Evolutionary conservation across 2,113 vertebrate genomes (phyloP).

Genomic region (Okapia johnstoni): DNA sequence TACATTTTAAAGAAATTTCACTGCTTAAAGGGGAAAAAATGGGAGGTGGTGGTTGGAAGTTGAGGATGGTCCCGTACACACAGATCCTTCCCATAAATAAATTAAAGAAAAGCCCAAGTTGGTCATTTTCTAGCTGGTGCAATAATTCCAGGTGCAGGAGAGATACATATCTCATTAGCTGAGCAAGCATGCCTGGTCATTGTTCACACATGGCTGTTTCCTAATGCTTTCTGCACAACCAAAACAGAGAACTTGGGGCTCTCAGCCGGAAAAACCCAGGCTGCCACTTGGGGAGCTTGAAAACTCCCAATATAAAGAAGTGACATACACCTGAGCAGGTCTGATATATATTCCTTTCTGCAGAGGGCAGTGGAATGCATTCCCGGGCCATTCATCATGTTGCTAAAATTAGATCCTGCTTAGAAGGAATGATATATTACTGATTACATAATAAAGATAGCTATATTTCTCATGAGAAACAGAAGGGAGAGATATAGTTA

Average conservation of each 20-base stretch:
- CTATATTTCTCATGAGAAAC: conserved; percentile 74
- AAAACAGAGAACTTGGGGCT: not conserved
- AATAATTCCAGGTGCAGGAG: not conserved
- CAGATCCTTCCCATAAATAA: not conserved
- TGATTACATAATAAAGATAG: conserved; percentile 79
- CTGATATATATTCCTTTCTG: conserved; percentile 65
- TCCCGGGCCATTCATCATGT: conserved; percentile 63
- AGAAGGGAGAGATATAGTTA: conserved; percentile 72
- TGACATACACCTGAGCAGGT: conserved; percentile 69
- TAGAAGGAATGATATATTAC: conserved; percentile 74
- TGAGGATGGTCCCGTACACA: not conserved
- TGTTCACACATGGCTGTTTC: not conserved
- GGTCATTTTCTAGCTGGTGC: not conserved
- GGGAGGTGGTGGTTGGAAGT: not conserved
- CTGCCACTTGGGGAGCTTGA: not conserved
- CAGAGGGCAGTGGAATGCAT: conserved; percentile 50
- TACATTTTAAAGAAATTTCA: not conserved
- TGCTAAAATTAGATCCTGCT: conserved; percentile 76
- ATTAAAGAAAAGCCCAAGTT: not conserved
- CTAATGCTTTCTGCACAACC: not conserved
- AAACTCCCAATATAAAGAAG: not conserved
- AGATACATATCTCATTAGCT: not conserved
- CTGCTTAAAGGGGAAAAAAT: not conserved
- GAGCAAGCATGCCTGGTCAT: not conserved
- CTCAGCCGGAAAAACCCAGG: not conserved